Evolutionary conservation across 2,797 vertebrate species (phyloP).

Genomic region (Platalea minor): DNA sequence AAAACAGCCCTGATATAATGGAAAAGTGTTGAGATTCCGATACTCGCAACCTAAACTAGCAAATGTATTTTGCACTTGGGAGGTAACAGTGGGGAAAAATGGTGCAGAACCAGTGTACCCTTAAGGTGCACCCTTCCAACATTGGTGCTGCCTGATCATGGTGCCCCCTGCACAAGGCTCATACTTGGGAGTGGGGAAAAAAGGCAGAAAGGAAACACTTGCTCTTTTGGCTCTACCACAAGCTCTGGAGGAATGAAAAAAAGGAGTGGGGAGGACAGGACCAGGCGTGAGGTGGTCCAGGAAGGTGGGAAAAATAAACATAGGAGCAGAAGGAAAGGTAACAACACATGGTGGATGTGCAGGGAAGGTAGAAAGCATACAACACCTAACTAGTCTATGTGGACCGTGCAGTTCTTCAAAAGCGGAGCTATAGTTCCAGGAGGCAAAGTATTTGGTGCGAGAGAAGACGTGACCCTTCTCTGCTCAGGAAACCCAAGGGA

Average conservation of each 20-base stretch:
- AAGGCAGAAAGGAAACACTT: background rate
- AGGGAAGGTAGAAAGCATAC: background rate
- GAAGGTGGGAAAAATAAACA: background rate
- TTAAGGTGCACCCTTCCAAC: background rate
- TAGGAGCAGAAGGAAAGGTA: background rate
- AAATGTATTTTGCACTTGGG: background rate
- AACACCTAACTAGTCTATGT: no score
- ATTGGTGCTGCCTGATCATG: accelerated
- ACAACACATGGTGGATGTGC: accelerated
- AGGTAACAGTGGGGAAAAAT: background rate
- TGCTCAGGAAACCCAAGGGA: background rate
- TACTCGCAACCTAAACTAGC: background rate
- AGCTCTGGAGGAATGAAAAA: background rate
- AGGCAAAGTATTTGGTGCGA: background rate
- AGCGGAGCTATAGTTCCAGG: background rate
- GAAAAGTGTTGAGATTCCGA: background rate
- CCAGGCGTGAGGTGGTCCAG: background rate
- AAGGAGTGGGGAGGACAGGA: background rate
- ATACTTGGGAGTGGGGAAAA: background rate
- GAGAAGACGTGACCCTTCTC: background rate
- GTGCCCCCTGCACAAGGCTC: background rate
- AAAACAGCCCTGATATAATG: background rate
- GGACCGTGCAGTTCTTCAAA: background rate
- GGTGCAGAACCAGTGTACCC: background rate
- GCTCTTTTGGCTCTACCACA: background rate